phyloP scores from a whole-genome alignment of 2,888 invertebrate species.

The Hydropsyche betteni region DNA sequence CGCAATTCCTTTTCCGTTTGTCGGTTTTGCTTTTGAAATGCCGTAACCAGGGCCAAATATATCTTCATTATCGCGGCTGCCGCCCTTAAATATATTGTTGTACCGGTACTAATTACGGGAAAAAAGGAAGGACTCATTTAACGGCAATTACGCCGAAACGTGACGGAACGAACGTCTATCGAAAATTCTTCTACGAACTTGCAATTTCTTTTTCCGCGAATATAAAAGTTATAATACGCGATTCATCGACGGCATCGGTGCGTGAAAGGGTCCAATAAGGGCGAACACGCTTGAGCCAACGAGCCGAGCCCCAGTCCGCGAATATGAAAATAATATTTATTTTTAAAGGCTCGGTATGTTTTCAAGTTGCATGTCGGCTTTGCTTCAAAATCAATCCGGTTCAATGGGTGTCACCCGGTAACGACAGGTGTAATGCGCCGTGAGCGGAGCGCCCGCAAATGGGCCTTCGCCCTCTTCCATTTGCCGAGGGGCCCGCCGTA shows the following conservation, averaged over 20 bases:
- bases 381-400: slow-evolving; percentile 27
- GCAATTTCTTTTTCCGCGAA: too few relatives aligned
- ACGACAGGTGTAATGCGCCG: slow-evolving; percentile 32
- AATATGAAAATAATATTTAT: too few relatives aligned
- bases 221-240: too few relatives aligned
- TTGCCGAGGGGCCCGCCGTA: slow-evolving; percentile 25
- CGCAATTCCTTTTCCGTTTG: slow-evolving; percentile 33
- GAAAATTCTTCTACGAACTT: too few relatives aligned
- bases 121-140: not conserved
- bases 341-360: not conserved
- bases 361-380: slow-evolving; percentile 19
- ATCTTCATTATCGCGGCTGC: slow-evolving; percentile 17
- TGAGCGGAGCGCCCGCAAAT: slow-evolving; percentile 36
- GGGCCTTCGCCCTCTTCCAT: slow-evolving; percentile 31
- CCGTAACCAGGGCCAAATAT: slow-evolving; percentile 31
- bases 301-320: too few relatives aligned
- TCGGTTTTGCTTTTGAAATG: slow-evolving; percentile 31
- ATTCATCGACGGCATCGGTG: too few relatives aligned
- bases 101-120: not conserved
- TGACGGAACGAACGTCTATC: too few relatives aligned
- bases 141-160: too few relatives aligned
- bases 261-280: too few relatives aligned
- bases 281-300: too few relatives aligned
- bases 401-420: slow-evolving; percentile 22
- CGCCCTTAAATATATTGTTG: slow-evolving; percentile 17